phyloP scores from a whole-genome alignment of 2,888 invertebrate genomes.

The Caenorhabditis sp. region DNA sequence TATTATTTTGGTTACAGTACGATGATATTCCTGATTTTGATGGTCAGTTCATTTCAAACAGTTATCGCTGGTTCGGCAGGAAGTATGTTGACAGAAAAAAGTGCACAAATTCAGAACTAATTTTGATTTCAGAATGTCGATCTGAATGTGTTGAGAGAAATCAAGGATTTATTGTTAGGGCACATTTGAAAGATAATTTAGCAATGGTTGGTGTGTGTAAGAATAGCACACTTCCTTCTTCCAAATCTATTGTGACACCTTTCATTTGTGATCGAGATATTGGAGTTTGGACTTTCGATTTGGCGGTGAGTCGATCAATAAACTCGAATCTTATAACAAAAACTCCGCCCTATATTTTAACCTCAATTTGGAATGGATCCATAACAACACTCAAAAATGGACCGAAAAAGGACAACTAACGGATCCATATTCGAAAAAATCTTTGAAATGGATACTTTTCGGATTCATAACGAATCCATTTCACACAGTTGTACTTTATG shows the following conservation, averaged over 20 bases:
- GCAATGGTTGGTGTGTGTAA: slow-evolving; percentile 52
- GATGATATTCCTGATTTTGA: neutral
- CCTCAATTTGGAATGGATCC: too few species aligned
- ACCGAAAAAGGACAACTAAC: too few species aligned
- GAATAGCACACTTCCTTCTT: slow-evolving; percentile 12
- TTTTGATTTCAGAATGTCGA: slow-evolving; percentile 46
- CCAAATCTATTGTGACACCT: slow-evolving; percentile 43
- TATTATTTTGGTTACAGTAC: too few species aligned
- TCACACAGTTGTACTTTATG: too few species aligned
- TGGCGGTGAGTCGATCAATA: slow-evolving; percentile 26
- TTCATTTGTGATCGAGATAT: slow-evolving; percentile 50
- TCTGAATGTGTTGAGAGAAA: slow-evolving; percentile 57
- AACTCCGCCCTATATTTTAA: too few species aligned
- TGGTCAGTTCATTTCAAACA: neutral
- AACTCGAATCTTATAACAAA: neutral
- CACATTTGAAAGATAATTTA: slow-evolving; percentile 48
- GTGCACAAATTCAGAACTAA: neutral
- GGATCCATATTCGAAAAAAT: too few species aligned
- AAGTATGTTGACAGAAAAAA: slow-evolving; percentile 24
- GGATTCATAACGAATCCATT: too few species aligned
- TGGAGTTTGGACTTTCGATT: slow-evolving; percentile 54
- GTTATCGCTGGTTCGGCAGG: slow-evolving; percentile 36
- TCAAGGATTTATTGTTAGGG: slow-evolving; percentile 52
- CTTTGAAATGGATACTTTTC: too few species aligned
- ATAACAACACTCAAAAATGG: too few species aligned